Evolutionary conservation across 2,888 invertebrate genomes (phyloP).

Genomic region (Phlogophora meticulosa): DNA sequence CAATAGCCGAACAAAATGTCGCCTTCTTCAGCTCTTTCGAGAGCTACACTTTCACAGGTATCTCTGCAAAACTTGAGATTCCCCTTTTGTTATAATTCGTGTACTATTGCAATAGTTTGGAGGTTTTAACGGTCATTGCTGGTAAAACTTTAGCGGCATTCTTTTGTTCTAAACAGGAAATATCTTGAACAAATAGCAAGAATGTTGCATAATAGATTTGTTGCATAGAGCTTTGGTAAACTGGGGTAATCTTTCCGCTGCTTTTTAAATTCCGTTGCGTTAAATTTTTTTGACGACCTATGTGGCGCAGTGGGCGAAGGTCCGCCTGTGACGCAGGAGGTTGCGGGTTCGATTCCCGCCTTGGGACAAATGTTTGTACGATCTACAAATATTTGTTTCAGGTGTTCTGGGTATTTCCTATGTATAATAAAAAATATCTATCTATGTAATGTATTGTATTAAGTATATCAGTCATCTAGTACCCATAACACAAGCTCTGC

Average conservation of each 20-base stretch:
- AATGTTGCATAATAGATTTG: constrained; percentile 50
- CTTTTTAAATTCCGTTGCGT: background rate
- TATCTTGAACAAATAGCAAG: constrained; percentile 40
- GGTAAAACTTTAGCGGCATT: constrained; percentile 38
- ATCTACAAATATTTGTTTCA: no score
- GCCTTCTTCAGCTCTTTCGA: constrained; percentile 27
- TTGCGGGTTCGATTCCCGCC: no score
- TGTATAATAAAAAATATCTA: no score
- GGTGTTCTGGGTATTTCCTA: no score
- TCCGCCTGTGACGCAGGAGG: no score
- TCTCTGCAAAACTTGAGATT: constrained; percentile 52
- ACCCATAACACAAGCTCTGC: no score
- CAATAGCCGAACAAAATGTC: constrained; percentile 47
- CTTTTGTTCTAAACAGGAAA: constrained; percentile 45
- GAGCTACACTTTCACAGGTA: constrained; percentile 53
- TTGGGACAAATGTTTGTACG: no score
- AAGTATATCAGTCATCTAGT: no score
- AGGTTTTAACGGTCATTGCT: constrained; percentile 54
- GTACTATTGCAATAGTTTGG: constrained; percentile 55
- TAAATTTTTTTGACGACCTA: no score
- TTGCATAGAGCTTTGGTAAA: background rate
- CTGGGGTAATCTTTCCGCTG: background rate
- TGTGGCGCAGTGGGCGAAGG: no score
- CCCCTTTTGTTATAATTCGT: constrained; percentile 55
- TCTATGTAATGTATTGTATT: no score